Percentiles rank a stretch among this genome's conserved stretches.
Evolutionary conservation across 2,797 vertebrate genomes (phyloP).

Genomic region (Rhinophrynus dorsalis): DNA sequence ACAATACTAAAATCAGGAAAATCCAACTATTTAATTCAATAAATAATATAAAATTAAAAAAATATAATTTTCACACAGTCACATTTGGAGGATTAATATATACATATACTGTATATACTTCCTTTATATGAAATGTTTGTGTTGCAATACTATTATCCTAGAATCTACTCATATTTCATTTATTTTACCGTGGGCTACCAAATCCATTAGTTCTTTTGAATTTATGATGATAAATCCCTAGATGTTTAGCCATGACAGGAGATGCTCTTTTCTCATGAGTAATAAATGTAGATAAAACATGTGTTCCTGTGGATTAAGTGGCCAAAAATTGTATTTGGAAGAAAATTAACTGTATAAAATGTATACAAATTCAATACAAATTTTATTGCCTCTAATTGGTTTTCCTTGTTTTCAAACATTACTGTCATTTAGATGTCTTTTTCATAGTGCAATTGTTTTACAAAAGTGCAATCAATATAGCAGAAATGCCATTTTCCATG

Average conservation of each 20-base stretch:
- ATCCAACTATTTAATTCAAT: not conserved
- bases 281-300: conserved; percentile 77
- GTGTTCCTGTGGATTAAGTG: conserved; percentile 72
- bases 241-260: conserved; percentile 77
- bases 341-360: conserved; percentile 79
- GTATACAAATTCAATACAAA: conserved; percentile 83
- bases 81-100: too few relatives aligned
- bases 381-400: conserved; percentile 73
- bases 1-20: not conserved
- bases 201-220: conserved; percentile 75
- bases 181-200: conserved; percentile 61
- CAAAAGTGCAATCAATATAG: conserved; percentile 37
- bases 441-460: conserved; percentile 53
- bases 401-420: conserved; percentile 68
- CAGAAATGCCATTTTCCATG: conserved; percentile 34
- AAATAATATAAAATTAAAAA: not conserved
- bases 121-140: too few relatives aligned
- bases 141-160: conserved; percentile 40
- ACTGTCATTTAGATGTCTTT: conserved; percentile 65
- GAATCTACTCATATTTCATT: conserved; percentile 65
- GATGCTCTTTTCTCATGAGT: conserved; percentile 80
- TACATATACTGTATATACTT: too few relatives aligned
- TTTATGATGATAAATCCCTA: conserved; percentile 77
- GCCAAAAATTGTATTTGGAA: conserved; percentile 76
- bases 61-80: too few relatives aligned